These are phyloP conservation scores for Lycaon pictus DNA, from an alignment of 2,113 vertebrate species.

Conservation along the genomic window DNA sequence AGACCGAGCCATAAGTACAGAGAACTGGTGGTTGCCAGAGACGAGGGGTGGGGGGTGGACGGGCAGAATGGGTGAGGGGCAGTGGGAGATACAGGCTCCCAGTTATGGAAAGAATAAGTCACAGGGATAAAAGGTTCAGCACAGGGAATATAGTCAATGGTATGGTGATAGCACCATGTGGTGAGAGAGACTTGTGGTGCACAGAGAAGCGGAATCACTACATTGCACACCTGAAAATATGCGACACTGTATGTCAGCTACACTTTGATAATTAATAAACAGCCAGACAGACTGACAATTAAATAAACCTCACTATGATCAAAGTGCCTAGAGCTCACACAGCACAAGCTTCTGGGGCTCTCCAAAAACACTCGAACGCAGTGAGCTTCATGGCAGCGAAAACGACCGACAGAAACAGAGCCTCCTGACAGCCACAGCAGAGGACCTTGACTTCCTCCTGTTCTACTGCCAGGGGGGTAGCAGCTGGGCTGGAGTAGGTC, in stretches of 20 bases:
- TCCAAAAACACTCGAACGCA: neutral
- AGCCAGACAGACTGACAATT: neutral
- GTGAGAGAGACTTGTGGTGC: neutral
- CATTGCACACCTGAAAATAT: neutral
- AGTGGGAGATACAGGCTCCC: neutral
- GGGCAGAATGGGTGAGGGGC: neutral
- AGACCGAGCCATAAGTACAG: neutral
- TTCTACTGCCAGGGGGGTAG: neutral
- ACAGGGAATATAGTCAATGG: neutral
- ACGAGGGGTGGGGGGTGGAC: neutral
- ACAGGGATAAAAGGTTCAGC: neutral
- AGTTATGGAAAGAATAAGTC: neutral
- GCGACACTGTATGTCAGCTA: neutral
- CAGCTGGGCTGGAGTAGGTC: neutral
- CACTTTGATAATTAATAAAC: neutral
- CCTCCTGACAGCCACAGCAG: neutral
- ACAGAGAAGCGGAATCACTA: neutral
- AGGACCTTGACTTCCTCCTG: neutral
- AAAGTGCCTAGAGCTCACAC: neutral
- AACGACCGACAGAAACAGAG: neutral
- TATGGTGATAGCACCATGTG: neutral
- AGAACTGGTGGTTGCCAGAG: neutral
- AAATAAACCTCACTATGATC: neutral
- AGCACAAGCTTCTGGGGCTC: neutral
- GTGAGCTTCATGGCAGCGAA: neutral